These are phyloP conservation scores for Phragmatobia fuliginosa DNA, from an alignment of 2,888 invertebrate genomes.

Conservation along the genomic window DNA sequence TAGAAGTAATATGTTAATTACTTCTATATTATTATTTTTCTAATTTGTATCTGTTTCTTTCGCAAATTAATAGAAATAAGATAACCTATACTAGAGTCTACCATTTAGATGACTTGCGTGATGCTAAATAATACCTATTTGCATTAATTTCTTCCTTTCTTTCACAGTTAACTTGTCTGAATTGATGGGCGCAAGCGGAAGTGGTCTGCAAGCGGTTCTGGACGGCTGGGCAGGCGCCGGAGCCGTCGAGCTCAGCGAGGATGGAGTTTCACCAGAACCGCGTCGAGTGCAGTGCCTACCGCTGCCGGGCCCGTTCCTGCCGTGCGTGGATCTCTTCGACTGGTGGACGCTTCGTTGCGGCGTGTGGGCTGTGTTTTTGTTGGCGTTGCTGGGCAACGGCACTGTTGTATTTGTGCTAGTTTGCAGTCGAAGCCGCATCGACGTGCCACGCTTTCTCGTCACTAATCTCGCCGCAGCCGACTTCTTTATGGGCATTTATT, in stretches of 20 bases:
- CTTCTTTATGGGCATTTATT: constrained; percentile 98
- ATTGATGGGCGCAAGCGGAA: constrained; percentile 50
- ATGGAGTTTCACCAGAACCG: constrained; percentile 49
- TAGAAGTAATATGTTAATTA: too few species aligned
- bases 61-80: background rate
- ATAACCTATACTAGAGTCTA: background rate
- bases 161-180: constrained; percentile 72
- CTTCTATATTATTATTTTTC: too few species aligned
- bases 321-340: constrained; percentile 98
- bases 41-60: too few species aligned
- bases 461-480: constrained; percentile 98
- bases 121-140: background rate
- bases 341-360: constrained; percentile 99
- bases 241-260: constrained; percentile 46
- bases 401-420: constrained; percentile 97
- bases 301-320: constrained; percentile 96
- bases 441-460: constrained; percentile 98
- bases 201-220: constrained; percentile 55
- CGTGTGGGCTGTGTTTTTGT: constrained; percentile 98
- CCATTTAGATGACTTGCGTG: background rate
- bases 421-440: constrained; percentile 96
- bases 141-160: background rate
- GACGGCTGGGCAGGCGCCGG: constrained; percentile 54
- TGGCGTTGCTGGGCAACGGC: constrained; percentile 98
- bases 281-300: constrained; percentile 92